Conservation (phyloP, 1,140 invertebrate genomes). For the Anoplolepis gracilipes region DNA sequence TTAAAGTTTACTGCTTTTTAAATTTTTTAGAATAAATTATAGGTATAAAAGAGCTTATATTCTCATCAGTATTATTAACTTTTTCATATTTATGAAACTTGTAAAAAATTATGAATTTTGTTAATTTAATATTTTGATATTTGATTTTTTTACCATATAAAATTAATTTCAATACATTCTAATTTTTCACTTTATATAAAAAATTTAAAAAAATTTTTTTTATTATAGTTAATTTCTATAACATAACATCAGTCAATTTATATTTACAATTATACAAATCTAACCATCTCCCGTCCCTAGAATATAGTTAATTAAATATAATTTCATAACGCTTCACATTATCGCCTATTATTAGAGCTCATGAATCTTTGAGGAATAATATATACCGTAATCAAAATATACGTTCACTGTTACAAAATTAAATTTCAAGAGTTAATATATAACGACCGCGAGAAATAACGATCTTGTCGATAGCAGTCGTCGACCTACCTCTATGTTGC, state of each 20-base stretch:
- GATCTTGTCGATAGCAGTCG: conserved; percentile 37
- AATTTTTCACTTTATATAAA: neutral
- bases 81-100: neutral
- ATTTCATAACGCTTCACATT: neutral
- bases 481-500: neutral
- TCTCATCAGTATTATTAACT: neutral
- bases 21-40: neutral
- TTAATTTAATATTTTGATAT: neutral
- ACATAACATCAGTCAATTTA: neutral
- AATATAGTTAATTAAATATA: neutral
- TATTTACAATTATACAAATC: neutral
- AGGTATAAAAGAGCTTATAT: too few species aligned
- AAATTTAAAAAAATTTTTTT: neutral
- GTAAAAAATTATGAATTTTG: neutral
- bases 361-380: conserved; percentile 7
- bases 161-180: neutral
- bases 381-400: neutral
- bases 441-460: conserved; percentile 40
- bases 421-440: conserved; percentile 26
- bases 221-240: neutral
- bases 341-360: neutral
- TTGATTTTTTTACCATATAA: neutral
- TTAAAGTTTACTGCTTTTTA: neutral
- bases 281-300: neutral
- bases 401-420: neutral